These are phyloP conservation scores for Coreoperca whiteheadi DNA, from an alignment of 2,113 vertebrate genomes.

Conservation along the genomic window DNA sequence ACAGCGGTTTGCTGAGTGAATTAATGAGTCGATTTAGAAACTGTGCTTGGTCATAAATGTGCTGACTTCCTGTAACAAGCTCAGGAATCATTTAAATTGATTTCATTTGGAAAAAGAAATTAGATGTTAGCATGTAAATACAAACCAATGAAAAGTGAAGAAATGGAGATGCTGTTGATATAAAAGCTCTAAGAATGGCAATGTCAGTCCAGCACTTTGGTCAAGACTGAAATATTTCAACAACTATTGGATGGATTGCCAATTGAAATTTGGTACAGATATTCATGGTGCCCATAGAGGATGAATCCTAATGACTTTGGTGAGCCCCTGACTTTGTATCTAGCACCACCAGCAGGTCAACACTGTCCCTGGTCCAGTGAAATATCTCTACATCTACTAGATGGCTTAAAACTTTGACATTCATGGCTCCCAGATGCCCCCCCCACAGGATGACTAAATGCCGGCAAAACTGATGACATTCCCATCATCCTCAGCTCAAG, in stretches of 20 bases:
- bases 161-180: not conserved
- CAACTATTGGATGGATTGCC: not conserved
- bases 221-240: not conserved
- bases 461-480: not conserved
- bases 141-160: not conserved
- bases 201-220: not conserved
- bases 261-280: not conserved
- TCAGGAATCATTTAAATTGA: not conserved
- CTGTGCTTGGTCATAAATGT: not conserved
- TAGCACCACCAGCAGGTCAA: not conserved
- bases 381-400: not conserved
- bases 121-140: not conserved
- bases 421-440: not conserved
- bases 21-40: slow-evolving; percentile 7
- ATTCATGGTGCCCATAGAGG: not conserved
- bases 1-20: slow-evolving; percentile 10
- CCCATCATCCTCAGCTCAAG: not conserved
- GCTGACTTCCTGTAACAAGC: not conserved
- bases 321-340: not conserved
- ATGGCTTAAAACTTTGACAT: not conserved
- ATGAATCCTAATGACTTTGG: not conserved
- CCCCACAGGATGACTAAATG: not conserved
- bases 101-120: not conserved
- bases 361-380: not conserved
- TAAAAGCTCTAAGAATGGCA: not conserved